Evolutionary conservation across 2,797 vertebrate species (phyloP).

Genomic region (Setipinna tenuifilis): DNA sequence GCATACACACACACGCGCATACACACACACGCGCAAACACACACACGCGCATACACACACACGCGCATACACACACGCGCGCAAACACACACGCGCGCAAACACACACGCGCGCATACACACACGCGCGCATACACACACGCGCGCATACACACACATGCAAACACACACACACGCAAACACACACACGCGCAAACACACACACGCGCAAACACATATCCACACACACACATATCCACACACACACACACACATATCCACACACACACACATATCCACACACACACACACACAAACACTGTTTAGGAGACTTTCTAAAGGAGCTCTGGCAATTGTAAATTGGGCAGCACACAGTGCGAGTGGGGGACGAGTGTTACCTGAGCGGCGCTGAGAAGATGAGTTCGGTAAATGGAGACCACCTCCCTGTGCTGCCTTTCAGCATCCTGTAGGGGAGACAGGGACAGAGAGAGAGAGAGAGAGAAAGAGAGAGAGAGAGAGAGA

Average conservation of each 20-base stretch:
- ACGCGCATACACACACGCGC: background rate
- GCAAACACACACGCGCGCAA: too few relatives aligned
- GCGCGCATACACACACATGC: background rate
- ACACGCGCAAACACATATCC: background rate
- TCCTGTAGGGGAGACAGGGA: slow-evolving; percentile 73
- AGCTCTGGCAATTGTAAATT: background rate
- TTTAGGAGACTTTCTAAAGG: background rate
- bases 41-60: background rate
- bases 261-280: background rate
- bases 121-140: background rate
- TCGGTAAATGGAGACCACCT: slow-evolving; percentile 94
- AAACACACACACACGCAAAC: background rate
- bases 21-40: background rate
- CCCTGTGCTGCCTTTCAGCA: slow-evolving; percentile 92
- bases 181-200: background rate
- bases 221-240: background rate
- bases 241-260: background rate
- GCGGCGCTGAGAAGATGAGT: slow-evolving; percentile 96
- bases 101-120: background rate
- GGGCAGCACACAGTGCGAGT: background rate
- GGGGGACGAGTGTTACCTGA: slow-evolving; percentile 67
- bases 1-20: background rate
- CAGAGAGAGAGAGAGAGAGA: background rate
- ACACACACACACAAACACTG: background rate
- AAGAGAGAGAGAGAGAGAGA: background rate